These are phyloP conservation scores for Amblyjoppa fuscipennis DNA, from an alignment of 2,888 invertebrate genomes.

Conservation along the genomic window DNA sequence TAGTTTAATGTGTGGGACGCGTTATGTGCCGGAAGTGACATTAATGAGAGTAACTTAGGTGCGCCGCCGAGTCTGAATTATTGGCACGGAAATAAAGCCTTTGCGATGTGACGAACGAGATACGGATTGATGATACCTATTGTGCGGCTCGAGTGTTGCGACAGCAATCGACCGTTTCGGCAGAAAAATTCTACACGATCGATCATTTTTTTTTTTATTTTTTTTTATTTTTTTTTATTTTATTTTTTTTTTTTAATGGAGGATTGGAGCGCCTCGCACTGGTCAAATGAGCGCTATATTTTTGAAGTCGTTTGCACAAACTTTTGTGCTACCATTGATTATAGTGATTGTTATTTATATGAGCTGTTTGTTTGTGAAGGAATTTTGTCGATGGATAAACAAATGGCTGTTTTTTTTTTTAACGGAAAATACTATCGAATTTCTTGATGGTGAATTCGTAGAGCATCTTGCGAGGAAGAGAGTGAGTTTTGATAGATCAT, in stretches of 20 bases:
- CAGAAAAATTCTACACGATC: slow-evolving; percentile 4
- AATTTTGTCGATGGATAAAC: too few relatives aligned
- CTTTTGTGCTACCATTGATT: neutral
- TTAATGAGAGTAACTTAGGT: slow-evolving; percentile 69
- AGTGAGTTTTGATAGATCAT: too few relatives aligned
- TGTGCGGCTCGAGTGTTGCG: slow-evolving; percentile 57
- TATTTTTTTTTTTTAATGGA: neutral
- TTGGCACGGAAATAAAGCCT: slow-evolving; percentile 70
- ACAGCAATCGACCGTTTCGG: slow-evolving; percentile 11
- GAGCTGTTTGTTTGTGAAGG: too few relatives aligned
- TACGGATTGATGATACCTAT: slow-evolving; percentile 67
- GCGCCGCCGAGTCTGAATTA: slow-evolving; percentile 70
- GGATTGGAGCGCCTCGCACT: too few relatives aligned
- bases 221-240: neutral
- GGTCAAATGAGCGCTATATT: too few relatives aligned
- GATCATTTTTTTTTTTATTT: neutral
- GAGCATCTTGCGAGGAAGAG: too few relatives aligned
- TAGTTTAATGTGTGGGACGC: slow-evolving; percentile 30
- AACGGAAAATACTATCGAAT: too few relatives aligned
- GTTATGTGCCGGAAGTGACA: slow-evolving; percentile 59
- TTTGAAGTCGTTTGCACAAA: neutral
- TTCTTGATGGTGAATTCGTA: too few relatives aligned
- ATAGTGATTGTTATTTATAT: too few relatives aligned
- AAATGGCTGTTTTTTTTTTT: too few relatives aligned
- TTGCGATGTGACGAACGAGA: slow-evolving; percentile 67